Conservation (phyloP, 2,113 vertebrate species). For the Brienomyrus brachyistius region DNA sequence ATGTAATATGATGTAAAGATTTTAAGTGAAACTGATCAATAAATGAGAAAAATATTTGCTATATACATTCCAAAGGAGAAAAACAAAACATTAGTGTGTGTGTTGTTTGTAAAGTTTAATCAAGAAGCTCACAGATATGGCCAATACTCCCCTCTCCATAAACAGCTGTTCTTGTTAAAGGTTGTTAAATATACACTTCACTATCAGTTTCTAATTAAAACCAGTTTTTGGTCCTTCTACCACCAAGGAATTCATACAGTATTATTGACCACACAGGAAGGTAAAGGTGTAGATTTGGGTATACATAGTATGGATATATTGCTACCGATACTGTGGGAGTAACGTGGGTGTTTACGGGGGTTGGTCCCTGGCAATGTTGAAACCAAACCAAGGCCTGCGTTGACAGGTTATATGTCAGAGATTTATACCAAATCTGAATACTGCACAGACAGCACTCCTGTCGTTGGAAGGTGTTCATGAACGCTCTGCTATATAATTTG, state of each 20-base stretch:
- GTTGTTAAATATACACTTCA: not conserved
- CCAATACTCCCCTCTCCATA: no score
- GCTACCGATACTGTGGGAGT: not conserved
- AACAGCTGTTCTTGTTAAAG: not conserved
- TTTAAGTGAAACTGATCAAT: conserved; percentile 49
- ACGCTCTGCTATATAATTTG: not conserved
- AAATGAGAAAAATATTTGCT: conserved; percentile 55
- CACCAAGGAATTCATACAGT: not conserved
- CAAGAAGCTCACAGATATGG: not conserved
- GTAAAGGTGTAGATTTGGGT: not conserved
- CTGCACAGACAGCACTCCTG: not conserved
- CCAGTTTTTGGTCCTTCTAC: not conserved
- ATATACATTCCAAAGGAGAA: conserved; percentile 65
- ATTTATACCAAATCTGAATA: not conserved
- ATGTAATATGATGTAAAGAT: conserved; percentile 66
- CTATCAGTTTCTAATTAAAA: not conserved
- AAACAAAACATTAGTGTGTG: not conserved
- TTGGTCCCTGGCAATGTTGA: not conserved
- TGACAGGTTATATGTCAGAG: not conserved
- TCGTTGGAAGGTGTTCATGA: not conserved
- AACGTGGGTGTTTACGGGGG: not conserved
- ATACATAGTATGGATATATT: not conserved
- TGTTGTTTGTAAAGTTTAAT: not conserved
- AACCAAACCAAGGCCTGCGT: not conserved
- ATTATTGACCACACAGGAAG: not conserved